Conservation (phyloP, 2,113 vertebrate genomes). For the Chionodraco myersi region DNA sequence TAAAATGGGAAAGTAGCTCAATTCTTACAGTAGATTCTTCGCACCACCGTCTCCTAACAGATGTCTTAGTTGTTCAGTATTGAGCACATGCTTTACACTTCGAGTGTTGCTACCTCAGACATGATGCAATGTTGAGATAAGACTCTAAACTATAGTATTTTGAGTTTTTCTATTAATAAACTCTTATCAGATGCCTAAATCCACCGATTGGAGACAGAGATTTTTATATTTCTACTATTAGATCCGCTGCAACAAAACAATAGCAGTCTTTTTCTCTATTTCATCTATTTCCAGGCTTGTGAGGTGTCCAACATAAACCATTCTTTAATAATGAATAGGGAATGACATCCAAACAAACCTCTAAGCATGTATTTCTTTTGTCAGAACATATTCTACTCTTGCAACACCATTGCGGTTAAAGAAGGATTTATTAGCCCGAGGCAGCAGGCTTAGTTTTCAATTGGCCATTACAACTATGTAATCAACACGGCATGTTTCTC, state of each 20-base stretch:
- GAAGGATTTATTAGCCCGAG: background rate
- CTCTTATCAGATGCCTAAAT: conserved; percentile 48
- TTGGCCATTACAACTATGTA: background rate
- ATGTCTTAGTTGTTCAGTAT: background rate
- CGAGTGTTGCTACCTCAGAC: background rate
- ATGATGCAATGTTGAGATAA: conserved; percentile 4
- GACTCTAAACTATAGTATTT: background rate
- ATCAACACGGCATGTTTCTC: background rate
- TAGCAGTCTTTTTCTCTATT: too few relatives aligned
- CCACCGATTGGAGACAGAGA: conserved; percentile 5
- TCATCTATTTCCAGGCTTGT: too few relatives aligned
- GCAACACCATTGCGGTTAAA: background rate
- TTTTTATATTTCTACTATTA: conserved; percentile 7
- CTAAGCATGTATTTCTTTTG: background rate
- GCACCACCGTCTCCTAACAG: too few relatives aligned
- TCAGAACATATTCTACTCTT: background rate
- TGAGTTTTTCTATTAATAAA: background rate
- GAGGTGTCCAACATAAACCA: too few relatives aligned
- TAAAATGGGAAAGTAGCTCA: too few relatives aligned
- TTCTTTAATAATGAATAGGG: too few relatives aligned
- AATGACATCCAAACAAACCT: background rate
- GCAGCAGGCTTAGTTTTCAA: background rate
- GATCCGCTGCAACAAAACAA: background rate
- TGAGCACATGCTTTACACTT: background rate
- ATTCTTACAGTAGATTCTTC: too few relatives aligned